phyloP scores from a whole-genome alignment of 2,888 invertebrate species.

The Acheta domesticus region DNA sequence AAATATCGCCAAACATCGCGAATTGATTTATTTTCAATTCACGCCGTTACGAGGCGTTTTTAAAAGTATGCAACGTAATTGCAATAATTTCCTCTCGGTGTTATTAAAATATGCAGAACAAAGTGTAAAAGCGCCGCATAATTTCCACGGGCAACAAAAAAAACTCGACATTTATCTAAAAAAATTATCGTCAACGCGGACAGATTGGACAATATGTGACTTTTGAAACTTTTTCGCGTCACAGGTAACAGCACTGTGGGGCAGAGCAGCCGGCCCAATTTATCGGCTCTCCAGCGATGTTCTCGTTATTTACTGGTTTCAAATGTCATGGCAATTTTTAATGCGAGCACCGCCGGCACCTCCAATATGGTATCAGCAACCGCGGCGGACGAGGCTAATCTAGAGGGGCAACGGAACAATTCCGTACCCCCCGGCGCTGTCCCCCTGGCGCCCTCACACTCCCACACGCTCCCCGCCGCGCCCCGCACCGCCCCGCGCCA shows the following conservation, averaged over 20 bases:
- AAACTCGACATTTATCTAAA: conserved; percentile 1
- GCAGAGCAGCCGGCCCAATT: background rate
- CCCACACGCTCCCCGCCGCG: no score
- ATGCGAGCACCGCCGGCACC: background rate
- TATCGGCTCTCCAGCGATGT: background rate
- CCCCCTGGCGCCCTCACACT: background rate
- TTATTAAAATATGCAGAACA: background rate
- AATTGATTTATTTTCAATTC: conserved; percentile 18
- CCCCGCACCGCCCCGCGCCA: no score
- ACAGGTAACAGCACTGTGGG: background rate
- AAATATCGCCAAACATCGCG: conserved; percentile 18
- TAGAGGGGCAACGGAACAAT: background rate
- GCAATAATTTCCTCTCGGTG: background rate
- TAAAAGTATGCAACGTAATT: background rate
- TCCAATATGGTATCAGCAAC: background rate
- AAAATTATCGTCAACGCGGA: background rate
- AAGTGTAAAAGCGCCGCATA: conserved; percentile 7
- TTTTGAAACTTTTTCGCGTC: background rate
- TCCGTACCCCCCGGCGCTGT: background rate
- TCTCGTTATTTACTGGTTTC: background rate
- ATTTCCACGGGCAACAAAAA: background rate
- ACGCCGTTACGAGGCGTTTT: background rate
- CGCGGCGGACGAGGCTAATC: background rate
- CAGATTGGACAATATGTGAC: conserved; percentile 18
- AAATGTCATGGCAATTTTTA: conserved; percentile 18